Conservation (phyloP, 2,113 vertebrate species). For the Meleagris gallopavo region DNA sequence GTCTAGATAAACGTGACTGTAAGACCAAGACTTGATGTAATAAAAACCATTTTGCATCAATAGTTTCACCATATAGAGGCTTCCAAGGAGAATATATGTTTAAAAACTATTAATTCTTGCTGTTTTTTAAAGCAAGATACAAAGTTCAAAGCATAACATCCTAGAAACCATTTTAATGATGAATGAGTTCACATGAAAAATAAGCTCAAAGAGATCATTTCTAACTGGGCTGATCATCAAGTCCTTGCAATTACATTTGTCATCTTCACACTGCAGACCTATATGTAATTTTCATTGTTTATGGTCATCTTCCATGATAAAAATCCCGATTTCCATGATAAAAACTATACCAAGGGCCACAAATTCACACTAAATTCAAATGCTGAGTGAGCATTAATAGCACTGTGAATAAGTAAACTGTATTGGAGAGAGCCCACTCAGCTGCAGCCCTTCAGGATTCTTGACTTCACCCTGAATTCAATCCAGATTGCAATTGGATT, state of each 20-base stretch:
- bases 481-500: conserved; percentile 14
- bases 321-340: not conserved
- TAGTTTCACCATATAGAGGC: not conserved
- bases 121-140: conserved; percentile 4
- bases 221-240: not conserved
- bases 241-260: not conserved
- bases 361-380: conserved; percentile 36
- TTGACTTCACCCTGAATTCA: conserved; percentile 24
- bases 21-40: not conserved
- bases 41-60: conserved; percentile 2
- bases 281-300: not conserved
- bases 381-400: not conserved
- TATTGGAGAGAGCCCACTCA: not conserved
- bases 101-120: not conserved
- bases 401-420: not conserved
- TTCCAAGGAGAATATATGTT: conserved; percentile 2
- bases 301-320: not conserved
- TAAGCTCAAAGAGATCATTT: not conserved
- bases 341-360: not conserved
- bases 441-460: not conserved
- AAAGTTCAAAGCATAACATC: not conserved
- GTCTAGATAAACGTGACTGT: not conserved
- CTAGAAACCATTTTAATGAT: conserved; percentile 13
- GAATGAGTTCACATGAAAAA: conserved; percentile 20
- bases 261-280: not conserved